phyloP scores from a whole-genome alignment of 1,140 invertebrate genomes.

The Andrena cerasifolii region DNA sequence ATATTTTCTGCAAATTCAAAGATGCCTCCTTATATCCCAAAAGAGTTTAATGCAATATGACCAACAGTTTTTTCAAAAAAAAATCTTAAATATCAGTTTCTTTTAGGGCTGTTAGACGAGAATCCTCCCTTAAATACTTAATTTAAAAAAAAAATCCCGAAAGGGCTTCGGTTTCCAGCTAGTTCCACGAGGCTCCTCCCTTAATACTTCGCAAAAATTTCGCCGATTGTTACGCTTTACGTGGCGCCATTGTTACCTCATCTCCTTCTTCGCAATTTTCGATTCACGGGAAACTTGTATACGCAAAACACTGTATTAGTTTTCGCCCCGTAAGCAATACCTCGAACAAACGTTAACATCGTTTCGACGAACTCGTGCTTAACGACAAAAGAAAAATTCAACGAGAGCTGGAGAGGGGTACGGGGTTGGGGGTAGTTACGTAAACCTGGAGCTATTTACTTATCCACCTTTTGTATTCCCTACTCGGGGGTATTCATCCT shows the following conservation, averaged over 20 bases:
- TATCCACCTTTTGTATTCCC: conserved; percentile 55
- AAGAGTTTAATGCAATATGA: too few species aligned
- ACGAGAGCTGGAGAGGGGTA: too few species aligned
- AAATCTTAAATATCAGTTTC: too few species aligned
- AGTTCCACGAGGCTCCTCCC: too few species aligned
- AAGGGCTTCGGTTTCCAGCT: too few species aligned
- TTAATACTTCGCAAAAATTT: neutral
- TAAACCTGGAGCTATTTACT: conserved; percentile 58
- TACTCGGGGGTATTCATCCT: conserved; percentile 48
- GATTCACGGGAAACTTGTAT: neutral
- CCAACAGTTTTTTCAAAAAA: too few species aligned
- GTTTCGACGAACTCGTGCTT: neutral
- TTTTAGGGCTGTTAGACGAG: too few species aligned
- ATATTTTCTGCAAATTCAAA: too few species aligned
- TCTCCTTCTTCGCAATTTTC: neutral
- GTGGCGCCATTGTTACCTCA: neutral
- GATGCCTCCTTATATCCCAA: too few species aligned
- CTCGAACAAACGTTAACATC: conserved; percentile 14
- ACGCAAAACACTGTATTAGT: neutral
- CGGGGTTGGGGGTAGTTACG: conserved; percentile 30
- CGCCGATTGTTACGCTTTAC: neutral
- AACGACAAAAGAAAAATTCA: conserved; percentile 4
- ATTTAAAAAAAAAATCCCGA: too few species aligned
- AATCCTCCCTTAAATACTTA: too few species aligned
- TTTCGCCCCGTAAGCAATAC: conserved; percentile 2